Base-by-base conservation (phyloP, 2,113 vertebrate genomes). In the Gnathonemus longibarbis region DNA sequence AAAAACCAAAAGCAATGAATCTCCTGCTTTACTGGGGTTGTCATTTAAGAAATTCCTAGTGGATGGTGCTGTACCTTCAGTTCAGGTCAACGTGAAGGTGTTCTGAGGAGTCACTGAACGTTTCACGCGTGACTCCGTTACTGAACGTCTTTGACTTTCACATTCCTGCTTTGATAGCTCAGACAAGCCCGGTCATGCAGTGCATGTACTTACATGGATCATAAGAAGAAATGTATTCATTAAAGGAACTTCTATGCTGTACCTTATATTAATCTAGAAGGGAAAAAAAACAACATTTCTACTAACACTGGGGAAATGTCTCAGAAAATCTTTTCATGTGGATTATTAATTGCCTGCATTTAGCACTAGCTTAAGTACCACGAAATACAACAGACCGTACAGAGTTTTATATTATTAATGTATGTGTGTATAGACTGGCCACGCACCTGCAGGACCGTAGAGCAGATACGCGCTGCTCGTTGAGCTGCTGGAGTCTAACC, bases 401-500 rank as follows among this genome's bases (percentile, higher is more conserved):
- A 42, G 74, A 19, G 74, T 77, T 74, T 6, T 74, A 74, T 74
- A 15, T 35, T 35, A 80, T 80, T 80, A 19, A 80, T n/a, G 13
- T 8, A 35, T 19, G 13, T 86, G 45, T 48, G 24, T 49, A 50
- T 46, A 86, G n/a, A 50, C 84, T 17, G 24, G 48, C 27, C 74
- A 13, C 4, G 24, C 19, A 50, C 84, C 46, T 86, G 5, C 84
- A n/a, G n/a, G 46, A 50, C n/a, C 24, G 35, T 39, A 42, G 31
- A 35, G n/a, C 35, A 15, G 35, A 80, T 80, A 42, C 8, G 1
- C 0, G 39, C 87, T 87, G 50, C 17, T 21, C 3, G 24, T 10
- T 52, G 74, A 56, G 77, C 50, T 89, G 89, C 52, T 56, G 77
- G 80, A 62, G 89, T 39, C 52, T 48, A 80, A 62, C 89, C 89